Conservation (phyloP, 1,140 invertebrate species). For the Oryzaephilus surinamensis region DNA sequence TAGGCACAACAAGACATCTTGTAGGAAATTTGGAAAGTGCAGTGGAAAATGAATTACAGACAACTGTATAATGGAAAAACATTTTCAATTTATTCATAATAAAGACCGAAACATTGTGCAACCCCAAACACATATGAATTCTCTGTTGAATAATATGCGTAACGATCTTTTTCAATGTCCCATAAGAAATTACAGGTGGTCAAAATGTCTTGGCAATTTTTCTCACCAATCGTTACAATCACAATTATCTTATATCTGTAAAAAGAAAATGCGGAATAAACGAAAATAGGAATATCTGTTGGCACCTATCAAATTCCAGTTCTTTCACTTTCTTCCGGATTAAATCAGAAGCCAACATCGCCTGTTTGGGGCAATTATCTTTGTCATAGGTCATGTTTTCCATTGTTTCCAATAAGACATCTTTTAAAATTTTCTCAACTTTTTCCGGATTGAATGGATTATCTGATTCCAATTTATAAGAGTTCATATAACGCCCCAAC, state of each 20-base stretch:
- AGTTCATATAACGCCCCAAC: slow-evolving; percentile 40
- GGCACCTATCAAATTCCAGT: slow-evolving; percentile 33
- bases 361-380: slow-evolving; percentile 29
- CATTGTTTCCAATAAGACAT: slow-evolving; percentile 35
- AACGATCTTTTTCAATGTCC: slow-evolving; percentile 44
- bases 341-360: slow-evolving; percentile 32
- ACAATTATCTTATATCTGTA: slow-evolving; percentile 47
- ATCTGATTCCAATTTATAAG: slow-evolving; percentile 37
- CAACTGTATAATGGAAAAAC: background rate
- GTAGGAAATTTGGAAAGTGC: no score
- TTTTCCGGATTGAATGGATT: slow-evolving; percentile 38
- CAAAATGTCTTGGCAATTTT: slow-evolving; percentile 41
- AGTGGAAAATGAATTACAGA: no score
- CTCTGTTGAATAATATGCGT: slow-evolving; percentile 41
- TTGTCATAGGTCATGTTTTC: slow-evolving; percentile 37
- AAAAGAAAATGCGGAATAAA: background rate
- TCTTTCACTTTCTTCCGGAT: slow-evolving; percentile 38
- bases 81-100: slow-evolving; percentile 44
- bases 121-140: slow-evolving; percentile 41
- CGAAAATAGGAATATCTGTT: background rate
- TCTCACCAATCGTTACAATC: slow-evolving; percentile 44
- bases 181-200: slow-evolving; percentile 43
- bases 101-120: slow-evolving; percentile 44
- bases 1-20: no score
- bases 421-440: slow-evolving; percentile 37